These are phyloP conservation scores for Clanis bilineata DNA, from an alignment of 2,888 invertebrate genomes.

Conservation along the genomic window DNA sequence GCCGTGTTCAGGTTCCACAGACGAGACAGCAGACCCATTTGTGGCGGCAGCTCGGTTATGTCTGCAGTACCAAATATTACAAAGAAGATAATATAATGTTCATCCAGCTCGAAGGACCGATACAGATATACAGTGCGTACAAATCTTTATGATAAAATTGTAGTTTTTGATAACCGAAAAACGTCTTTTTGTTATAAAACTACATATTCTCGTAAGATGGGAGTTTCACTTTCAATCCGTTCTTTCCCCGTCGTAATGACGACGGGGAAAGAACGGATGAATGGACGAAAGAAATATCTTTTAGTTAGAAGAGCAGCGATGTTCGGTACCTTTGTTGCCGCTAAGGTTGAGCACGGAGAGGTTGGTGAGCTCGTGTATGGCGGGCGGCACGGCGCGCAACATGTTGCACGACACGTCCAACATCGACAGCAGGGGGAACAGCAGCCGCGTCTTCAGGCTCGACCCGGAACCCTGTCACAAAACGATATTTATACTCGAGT, in stretches of 20 bases:
- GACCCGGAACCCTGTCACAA: constrained; percentile 47
- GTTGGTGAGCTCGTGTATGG: constrained; percentile 92
- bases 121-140: too few relatives aligned
- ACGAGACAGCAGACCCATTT: constrained; percentile 96
- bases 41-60: constrained; percentile 94
- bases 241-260: too few relatives aligned
- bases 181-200: too few relatives aligned
- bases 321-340: constrained; percentile 85
- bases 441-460: constrained; percentile 84
- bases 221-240: too few relatives aligned
- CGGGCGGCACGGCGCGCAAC: constrained; percentile 87
- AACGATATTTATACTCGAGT: background rate
- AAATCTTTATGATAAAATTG: too few relatives aligned
- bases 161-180: too few relatives aligned
- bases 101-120: too few relatives aligned
- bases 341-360: constrained; percentile 97
- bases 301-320: background rate
- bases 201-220: too few relatives aligned
- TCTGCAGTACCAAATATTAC: too few relatives aligned
- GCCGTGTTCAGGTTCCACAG: constrained; percentile 97
- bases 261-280: too few relatives aligned
- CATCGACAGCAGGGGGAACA: constrained; percentile 97
- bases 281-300: too few relatives aligned
- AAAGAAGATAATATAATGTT: too few relatives aligned
- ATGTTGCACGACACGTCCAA: constrained; percentile 96